Conservation (phyloP, 2,797 vertebrate species). For the Neoniphon sammara region DNA sequence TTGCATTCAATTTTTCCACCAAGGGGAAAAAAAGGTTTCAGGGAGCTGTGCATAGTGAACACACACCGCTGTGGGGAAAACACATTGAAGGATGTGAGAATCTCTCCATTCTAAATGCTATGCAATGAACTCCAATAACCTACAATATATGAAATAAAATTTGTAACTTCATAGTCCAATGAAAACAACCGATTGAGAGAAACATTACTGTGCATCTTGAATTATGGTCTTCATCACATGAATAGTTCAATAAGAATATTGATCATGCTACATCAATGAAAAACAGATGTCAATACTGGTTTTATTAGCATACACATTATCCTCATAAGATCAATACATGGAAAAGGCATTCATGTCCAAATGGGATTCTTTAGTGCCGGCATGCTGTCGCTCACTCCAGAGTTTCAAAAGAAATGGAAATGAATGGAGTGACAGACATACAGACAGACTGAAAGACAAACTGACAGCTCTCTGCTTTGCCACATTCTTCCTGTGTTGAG, state of each 20-base stretch:
- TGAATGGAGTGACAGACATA: slow-evolving; percentile 30
- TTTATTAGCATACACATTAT: slow-evolving; percentile 43
- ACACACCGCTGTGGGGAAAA: neutral
- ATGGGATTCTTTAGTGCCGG: slow-evolving; percentile 23
- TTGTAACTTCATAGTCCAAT: too few species aligned
- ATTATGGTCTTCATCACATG: neutral
- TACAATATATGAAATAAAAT: neutral
- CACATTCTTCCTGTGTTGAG: slow-evolving; percentile 71
- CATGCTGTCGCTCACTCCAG: neutral
- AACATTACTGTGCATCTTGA: slow-evolving; percentile 14
- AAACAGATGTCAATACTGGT: slow-evolving; percentile 32
- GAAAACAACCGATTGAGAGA: neutral
- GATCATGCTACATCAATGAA: slow-evolving; percentile 44
- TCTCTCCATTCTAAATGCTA: neutral
- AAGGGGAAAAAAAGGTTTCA: neutral
- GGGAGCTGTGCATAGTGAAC: neutral
- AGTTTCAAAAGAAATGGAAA: slow-evolving; percentile 27
- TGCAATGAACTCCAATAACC: neutral
- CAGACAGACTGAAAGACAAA: slow-evolving; percentile 56
- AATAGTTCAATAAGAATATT: slow-evolving; percentile 36
- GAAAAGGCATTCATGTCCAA: slow-evolving; percentile 13
- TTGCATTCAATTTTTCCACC: neutral
- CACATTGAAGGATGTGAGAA: neutral
- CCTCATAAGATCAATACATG: slow-evolving; percentile 25
- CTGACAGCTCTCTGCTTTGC: slow-evolving; percentile 62